Base-by-base conservation (phyloP, 2,888 invertebrate species). In the Temnothorax unifasciatus region DNA sequence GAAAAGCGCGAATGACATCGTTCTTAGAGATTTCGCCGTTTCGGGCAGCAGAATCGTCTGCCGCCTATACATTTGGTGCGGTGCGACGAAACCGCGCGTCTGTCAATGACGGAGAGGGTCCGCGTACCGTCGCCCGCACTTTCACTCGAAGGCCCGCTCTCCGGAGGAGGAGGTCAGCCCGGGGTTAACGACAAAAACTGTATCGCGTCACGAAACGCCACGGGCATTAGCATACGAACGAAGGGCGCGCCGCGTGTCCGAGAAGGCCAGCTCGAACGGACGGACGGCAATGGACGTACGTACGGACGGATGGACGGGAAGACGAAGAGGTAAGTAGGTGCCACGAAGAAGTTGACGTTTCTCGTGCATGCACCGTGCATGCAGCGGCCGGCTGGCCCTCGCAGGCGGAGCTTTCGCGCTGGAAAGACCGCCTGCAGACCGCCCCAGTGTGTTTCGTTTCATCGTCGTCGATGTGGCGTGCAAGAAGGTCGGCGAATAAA, bases 401-500 rank as follows among this genome's bases (percentile, higher is more conserved):
- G 89, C 93, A 93, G 94, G 94, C 94, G 94, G 94, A 93, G 94
- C 93, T 92, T 93, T 93, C 90, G 88, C 87, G 90, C 87, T 90
- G 88, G 84, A 92, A 92, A 92, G 92, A 92, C 92, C 93, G 93
- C 93, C 94, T 92, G 92, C 90, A 91, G 92, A 93, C 92, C 93
- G 92, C 93, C 93, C 93, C 92, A 91, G 90, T 91, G 90, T 91
- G 82, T 64, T 87, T 85, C 90, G 83, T 85, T 85, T 90, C 85
- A 86, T 90, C 90, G 83, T 85, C 88, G 83, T 85, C 85, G 77
- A 88, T 84, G 88, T 86, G 86, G 87, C 89, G 89, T 90, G 90
- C 83, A 83, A 41, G 71, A 63, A 66, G 54, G 61, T 74, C 82
- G 82, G 84, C 86, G 88, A 84, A 73, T 84, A 85, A 83, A 86